Evolutionary conservation across 2,113 vertebrate species (phyloP).

Genomic region (Maylandia zebra): DNA sequence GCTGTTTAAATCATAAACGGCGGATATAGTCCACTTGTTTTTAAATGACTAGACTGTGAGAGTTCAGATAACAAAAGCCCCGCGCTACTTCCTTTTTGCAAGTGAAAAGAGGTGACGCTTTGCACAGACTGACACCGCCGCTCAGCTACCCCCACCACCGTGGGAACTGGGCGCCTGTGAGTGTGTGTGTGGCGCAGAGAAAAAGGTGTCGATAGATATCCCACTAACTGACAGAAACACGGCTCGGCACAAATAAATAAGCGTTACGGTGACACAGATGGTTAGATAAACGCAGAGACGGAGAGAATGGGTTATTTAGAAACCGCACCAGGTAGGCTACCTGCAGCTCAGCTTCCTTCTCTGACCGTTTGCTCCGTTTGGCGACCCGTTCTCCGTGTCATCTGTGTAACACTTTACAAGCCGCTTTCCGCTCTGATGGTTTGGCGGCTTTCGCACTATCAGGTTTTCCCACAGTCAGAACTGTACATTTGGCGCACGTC

Average conservation of each 20-base stretch:
- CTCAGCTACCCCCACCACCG: constrained; percentile 58
- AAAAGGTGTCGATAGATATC: not conserved
- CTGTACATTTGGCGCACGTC: constrained; percentile 46
- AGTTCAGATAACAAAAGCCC: constrained; percentile 68
- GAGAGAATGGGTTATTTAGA: not conserved
- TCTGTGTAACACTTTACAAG: constrained; percentile 26
- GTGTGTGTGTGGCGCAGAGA: not conserved
- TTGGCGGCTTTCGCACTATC: constrained; percentile 38
- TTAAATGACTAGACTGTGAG: constrained; percentile 52
- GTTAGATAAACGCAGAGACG: not conserved
- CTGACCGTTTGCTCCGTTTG: constrained; percentile 53
- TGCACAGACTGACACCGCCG: constrained; percentile 61
- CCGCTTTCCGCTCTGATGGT: not conserved
- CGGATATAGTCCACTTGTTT: constrained; percentile 68
- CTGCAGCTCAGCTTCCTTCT: not conserved
- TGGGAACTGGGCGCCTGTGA: constrained; percentile 69
- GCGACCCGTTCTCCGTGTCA: not conserved
- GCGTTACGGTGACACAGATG: not conserved
- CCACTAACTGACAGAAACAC: not conserved
- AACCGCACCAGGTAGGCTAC: constrained; percentile 31
- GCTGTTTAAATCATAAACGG: constrained; percentile 62
- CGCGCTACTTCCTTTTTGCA: constrained; percentile 67
- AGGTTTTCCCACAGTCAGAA: constrained; percentile 46
- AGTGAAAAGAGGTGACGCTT: constrained; percentile 67
- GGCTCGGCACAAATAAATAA: not conserved